Evolutionary conservation across 2,113 vertebrate species (phyloP), one percentile per base, ranked within the genome.

Genomic region (Ptilorrhoa leucosticta): DNA sequence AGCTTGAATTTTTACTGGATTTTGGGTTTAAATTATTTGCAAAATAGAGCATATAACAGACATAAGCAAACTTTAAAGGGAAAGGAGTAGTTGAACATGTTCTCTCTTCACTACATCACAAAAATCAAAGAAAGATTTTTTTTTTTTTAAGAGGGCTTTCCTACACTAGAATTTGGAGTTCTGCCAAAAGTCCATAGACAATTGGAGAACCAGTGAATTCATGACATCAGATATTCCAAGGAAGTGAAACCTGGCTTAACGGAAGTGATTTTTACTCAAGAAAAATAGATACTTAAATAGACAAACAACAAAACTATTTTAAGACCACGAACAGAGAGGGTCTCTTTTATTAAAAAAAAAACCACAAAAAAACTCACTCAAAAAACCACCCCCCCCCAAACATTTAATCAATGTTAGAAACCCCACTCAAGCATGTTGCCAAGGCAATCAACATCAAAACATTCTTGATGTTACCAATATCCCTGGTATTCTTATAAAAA

Each of bases 161-260:
- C 80, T 86, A 70, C 68, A 31, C 23, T 47, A 71, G 42, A 58
- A 63, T 81, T 73, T 92, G 83, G 80, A 96, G 60, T 66, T 77
- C 87, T 90, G 93, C 84, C 93, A 95, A 17, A 89, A 69, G n/a
- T 11, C 84, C 26, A 71, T 0, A 91, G 48, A 93, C 91, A 94
- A 93, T 80, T 94, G 87, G 84, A 91, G 84, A 95, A 95, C 77
- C 42, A 84, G 57, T 3, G 5, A 68, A 45, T 53, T 84, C 22
- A 79, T 91, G 89, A 96, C 87, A 89, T 95, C 77, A 94, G 44
- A 87, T 91, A 71, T 94, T 93, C 80, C 91, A 78, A 77, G 95
- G 96, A 96, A 96, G 89, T 56, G 89, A 95, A 95, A 94, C 81
- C 57, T 95, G 61, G 61, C 57, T 87, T 78, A 84, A 82, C 6